Conservation (phyloP, 1,140 invertebrate genomes). For the Zaprionus taronus region DNA sequence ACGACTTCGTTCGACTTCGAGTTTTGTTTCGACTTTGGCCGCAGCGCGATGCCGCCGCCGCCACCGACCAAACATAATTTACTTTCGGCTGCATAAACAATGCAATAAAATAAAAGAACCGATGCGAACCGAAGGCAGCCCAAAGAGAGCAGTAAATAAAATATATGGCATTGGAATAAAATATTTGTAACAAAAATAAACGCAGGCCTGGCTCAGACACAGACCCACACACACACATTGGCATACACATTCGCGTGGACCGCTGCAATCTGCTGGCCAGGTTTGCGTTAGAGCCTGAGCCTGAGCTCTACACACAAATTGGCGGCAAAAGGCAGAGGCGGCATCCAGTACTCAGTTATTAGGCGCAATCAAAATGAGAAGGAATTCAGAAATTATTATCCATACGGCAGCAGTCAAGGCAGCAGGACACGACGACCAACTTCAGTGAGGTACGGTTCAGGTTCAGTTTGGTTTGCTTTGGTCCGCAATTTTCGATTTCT, state of each 20-base stretch:
- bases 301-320: constrained; percentile 52
- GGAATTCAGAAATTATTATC: constrained; percentile 83
- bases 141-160: constrained; percentile 63
- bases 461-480: constrained; percentile 31
- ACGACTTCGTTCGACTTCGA: constrained; percentile 19
- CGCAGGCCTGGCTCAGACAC: constrained; percentile 33
- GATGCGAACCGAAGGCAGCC: constrained; percentile 41
- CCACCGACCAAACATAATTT: constrained; percentile 73
- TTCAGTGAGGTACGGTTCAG: constrained; percentile 7
- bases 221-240: constrained; percentile 12
- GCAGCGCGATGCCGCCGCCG: constrained; percentile 38
- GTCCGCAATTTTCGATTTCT: constrained; percentile 78
- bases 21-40: constrained; percentile 41
- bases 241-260: constrained; percentile 20
- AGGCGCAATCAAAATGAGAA: constrained; percentile 82
- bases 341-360: constrained; percentile 82
- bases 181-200: constrained; percentile 83
- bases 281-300: constrained; percentile 28
- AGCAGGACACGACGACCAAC: constrained; percentile 63
- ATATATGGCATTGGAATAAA: constrained; percentile 83
- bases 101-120: constrained; percentile 81
- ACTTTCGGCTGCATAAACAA: constrained; percentile 81
- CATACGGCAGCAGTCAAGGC: constrained; percentile 64
- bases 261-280: constrained; percentile 19
- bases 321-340: constrained; percentile 56